phyloP scores from a whole-genome alignment of 2,797 vertebrate species.

The Anableps anableps region DNA sequence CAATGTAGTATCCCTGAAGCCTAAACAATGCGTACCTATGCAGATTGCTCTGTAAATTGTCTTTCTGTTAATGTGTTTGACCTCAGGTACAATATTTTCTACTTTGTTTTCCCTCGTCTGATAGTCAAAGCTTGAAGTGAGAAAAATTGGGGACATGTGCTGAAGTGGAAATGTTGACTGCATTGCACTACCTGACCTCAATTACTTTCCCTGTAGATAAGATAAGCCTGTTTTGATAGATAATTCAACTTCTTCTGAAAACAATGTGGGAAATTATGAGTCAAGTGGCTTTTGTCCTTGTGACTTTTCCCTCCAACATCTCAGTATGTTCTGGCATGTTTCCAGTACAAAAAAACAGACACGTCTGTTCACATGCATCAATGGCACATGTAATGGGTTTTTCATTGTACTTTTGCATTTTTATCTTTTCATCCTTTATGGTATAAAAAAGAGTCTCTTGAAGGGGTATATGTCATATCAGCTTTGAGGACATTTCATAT shows the following conservation, averaged over 20 bases:
- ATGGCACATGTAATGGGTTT: background rate
- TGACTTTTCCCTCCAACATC: conserved; percentile 8
- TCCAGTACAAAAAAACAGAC: background rate
- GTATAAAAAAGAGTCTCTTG: background rate
- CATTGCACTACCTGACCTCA: conserved; percentile 48
- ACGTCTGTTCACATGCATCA: background rate
- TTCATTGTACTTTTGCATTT: background rate
- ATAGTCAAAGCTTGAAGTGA: conserved; percentile 55
- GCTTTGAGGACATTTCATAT: background rate
- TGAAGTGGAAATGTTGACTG: conserved; percentile 48
- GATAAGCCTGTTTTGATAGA: conserved; percentile 45
- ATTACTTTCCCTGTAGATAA: conserved; percentile 47
- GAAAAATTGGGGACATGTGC: conserved; percentile 26
- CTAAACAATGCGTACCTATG: conserved; percentile 65
- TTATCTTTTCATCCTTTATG: background rate
- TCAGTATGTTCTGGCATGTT: conserved; percentile 2
- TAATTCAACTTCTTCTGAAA: conserved; percentile 34
- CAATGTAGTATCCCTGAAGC: conserved; percentile 54
- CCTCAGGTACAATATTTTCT: conserved; percentile 58
- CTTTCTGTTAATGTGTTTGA: conserved; percentile 65
- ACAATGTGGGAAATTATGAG: conserved; percentile 25
- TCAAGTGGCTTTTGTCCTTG: conserved; percentile 9
- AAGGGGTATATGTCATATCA: background rate
- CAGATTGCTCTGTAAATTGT: conserved; percentile 58
- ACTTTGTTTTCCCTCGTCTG: conserved; percentile 32